Evolutionary conservation across 2,797 vertebrate species (phyloP), one percentile per base, ranked within the genome.

Genomic region (Xenops minutus): DNA sequence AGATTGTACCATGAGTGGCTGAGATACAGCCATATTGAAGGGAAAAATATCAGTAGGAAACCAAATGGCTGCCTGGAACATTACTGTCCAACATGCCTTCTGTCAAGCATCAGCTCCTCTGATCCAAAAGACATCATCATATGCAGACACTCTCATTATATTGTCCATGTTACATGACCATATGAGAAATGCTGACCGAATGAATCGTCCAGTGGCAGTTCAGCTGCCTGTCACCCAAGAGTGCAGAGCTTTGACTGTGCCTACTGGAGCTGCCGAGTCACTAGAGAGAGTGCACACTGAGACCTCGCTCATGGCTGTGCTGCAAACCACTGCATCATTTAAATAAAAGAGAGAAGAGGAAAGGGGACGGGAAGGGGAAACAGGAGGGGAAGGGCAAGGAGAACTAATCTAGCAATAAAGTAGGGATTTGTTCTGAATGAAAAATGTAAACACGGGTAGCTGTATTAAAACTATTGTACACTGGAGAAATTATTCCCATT

Each of bases 121-220:
- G 49, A 37, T 59, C 41, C 58, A 24, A 72, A 81, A 89, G 74
- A 77, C 24, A 55, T 14, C 12, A 19, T 39, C 61, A 21, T 4
- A 14, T 15, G 8, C 34, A 67, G 36, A 63, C 27, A 10, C 6
- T 67, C 8, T 67, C 0, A 0, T 15, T 16, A 6, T 32, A 19
- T 13, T 13, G 14, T 39, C 37, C 0, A 0, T 12, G 9, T 59
- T 84, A 34, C 1, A 0, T 52, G 67, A 34, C 48, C 10, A 1
- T 7, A 13, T 1, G 3, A 91, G 36, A 36, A 43, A 21, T 3
- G 29, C 27, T 76, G 36, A 27, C 58, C 51, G 71, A 58, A 88
- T 10, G 16, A 85, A 34, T 69, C 48, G 18, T 2, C 5, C 8
- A 0, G 44, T 2, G 32, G 27, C 59, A 58, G 46, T 18, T 15